phyloP scores from a whole-genome alignment of 2,888 invertebrate species.

The Alsophila aescularia region DNA sequence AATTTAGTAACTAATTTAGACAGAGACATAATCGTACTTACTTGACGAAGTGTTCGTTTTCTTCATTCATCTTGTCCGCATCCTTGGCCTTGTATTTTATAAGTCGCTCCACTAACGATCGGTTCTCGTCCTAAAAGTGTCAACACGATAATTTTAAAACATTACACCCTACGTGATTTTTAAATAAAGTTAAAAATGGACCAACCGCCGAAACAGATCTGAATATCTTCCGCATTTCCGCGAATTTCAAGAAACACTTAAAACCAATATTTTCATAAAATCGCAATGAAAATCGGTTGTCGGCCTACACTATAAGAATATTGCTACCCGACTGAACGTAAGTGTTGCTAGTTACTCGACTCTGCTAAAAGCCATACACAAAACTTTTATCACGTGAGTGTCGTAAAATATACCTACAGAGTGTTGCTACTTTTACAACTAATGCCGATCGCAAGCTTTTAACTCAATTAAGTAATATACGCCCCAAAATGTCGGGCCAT shows the following conservation, averaged over 20 bases:
- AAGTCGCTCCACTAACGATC: conserved; percentile 92
- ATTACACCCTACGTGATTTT: not conserved
- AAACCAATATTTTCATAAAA: conserved; percentile 10
- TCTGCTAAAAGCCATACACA: conserved; percentile 63
- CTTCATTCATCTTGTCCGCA: conserved; percentile 98
- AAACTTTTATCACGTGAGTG: conserved; percentile 65
- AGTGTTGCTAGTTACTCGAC: conserved; percentile 56
- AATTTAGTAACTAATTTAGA: conserved; percentile 35
- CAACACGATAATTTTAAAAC: conserved; percentile 16
- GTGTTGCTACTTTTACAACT: conserved; percentile 53
- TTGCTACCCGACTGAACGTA: conserved; percentile 61
- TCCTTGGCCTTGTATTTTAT: conserved; percentile 97
- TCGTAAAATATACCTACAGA: conserved; percentile 68
- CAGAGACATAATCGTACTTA: conserved; percentile 74
- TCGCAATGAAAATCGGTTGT: not conserved
- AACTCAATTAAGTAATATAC: conserved; percentile 37
- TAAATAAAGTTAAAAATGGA: conserved; percentile 5
- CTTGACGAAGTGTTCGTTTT: conserved; percentile 97
- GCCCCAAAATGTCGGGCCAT: conserved; percentile 16
- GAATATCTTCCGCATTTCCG: conserved; percentile 34
- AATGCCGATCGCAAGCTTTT: conserved; percentile 34
- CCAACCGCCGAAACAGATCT: conserved; percentile 22
- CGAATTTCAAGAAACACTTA: conserved; percentile 15
- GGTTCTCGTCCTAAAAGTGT: conserved; percentile 92
- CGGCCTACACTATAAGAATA: conserved; percentile 41